Evolutionary conservation across 2,113 vertebrate species (phyloP).

Genomic region (Neodontobutis hainanensis): DNA sequence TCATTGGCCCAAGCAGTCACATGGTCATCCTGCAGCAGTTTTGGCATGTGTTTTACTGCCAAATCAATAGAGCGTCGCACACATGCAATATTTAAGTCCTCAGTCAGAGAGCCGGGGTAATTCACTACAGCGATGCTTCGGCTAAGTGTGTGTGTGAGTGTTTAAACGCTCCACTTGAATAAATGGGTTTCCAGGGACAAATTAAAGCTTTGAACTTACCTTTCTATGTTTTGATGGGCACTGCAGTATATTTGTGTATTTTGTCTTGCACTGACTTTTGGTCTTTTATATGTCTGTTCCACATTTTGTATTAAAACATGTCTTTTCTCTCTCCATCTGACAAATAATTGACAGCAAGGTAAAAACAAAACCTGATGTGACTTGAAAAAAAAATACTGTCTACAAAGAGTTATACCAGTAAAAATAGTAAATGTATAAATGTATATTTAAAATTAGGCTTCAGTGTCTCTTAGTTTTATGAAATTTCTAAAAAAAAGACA

Average conservation of each 20-base stretch:
- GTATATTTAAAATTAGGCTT: too few relatives aligned
- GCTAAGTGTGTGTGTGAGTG: constrained; percentile 25
- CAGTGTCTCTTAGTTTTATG: too few relatives aligned
- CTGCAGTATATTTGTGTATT: constrained; percentile 10
- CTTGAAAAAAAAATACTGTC: not conserved
- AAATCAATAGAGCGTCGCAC: constrained; percentile 46
- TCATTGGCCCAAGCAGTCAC: constrained; percentile 50
- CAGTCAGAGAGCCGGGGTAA: constrained; percentile 7
- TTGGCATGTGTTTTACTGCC: constrained; percentile 34
- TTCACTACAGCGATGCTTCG: constrained; percentile 9
- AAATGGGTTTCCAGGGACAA: constrained; percentile 36
- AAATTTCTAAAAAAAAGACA: too few relatives aligned
- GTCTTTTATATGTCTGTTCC: not conserved
- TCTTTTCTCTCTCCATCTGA: constrained; percentile 20
- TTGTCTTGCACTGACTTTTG: not conserved
- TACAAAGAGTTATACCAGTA: too few relatives aligned
- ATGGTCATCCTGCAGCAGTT: constrained; percentile 53
- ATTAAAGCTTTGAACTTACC: constrained; percentile 32
- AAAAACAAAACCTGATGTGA: not conserved
- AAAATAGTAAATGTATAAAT: too few relatives aligned
- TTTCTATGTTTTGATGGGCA: constrained; percentile 4
- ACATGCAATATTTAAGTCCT: constrained; percentile 17
- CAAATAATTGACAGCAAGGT: not conserved
- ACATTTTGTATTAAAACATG: too few relatives aligned
- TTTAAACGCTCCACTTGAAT: constrained; percentile 28